Evolutionary conservation across 2,797 vertebrate species (phyloP).

Genomic region (Selene dorsalis): DNA sequence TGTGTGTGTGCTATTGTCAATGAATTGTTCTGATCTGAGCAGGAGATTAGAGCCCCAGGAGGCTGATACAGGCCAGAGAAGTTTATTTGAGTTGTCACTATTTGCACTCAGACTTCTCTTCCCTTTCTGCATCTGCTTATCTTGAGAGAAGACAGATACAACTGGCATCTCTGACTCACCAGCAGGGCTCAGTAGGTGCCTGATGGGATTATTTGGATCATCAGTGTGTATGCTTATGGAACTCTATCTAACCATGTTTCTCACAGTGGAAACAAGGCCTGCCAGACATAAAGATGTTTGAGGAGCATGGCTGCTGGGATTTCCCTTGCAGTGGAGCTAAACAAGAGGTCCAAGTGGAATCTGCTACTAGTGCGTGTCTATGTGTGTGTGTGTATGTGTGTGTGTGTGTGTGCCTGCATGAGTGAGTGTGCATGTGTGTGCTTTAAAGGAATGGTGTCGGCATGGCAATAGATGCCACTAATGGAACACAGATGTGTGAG

Average conservation of each 20-base stretch:
- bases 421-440: conserved; percentile 12
- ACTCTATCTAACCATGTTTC: conserved; percentile 18
- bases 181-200: background rate
- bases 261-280: conserved; percentile 44
- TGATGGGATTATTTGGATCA: conserved; percentile 33
- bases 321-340: conserved; percentile 53
- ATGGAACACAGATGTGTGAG: conserved; percentile 82
- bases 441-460: conserved; percentile 61
- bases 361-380: conserved; percentile 33
- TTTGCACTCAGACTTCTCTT: conserved; percentile 53
- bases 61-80: conserved; percentile 15
- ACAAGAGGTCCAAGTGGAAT: conserved; percentile 59
- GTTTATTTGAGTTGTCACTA: conserved; percentile 65
- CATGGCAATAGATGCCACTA: conserved; percentile 78
- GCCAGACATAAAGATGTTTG: conserved; percentile 40
- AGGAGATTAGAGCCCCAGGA: conserved; percentile 57
- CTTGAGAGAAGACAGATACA: conserved; percentile 14
- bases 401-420: conserved; percentile 30
- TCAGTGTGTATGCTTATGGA: background rate
- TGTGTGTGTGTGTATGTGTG: conserved; percentile 3
- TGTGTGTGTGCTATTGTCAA: conserved; percentile 60
- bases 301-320: conserved; percentile 37
- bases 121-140: background rate
- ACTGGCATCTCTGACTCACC: background rate
- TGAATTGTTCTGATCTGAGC: conserved; percentile 53